Base-by-base conservation (phyloP, 2,113 vertebrate species). In the Albula glossodonta region DNA sequence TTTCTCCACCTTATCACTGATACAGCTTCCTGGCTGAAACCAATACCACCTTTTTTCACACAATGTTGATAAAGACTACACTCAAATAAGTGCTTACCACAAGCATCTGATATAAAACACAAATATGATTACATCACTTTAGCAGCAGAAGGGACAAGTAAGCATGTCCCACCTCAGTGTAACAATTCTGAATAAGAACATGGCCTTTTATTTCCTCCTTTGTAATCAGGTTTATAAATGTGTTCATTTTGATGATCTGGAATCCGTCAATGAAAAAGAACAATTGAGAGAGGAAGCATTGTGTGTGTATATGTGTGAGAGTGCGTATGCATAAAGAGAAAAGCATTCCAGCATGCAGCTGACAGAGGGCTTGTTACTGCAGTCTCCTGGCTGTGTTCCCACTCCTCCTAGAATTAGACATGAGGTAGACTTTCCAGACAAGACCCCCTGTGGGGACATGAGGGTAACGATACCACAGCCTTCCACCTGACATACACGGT, bases 351-450 rank as follows among this genome's bases (percentile, higher is more conserved):
- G 70, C 5, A 1, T 10, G 5, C 1, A 74, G n/a, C n/a, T 31
- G 70, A 74, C 70, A 31, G n/a, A 74, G 70, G 70, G 22, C n/a
- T 74, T 74, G 70, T 74, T 74, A 31, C 70, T 74, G 70, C 70
- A 70, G 63, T n/a, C 63, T 70, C 63, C 63, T 70, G 63, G 63
- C 63, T 70, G 63, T 70, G 63, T 70, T 74, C 70, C 70, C 70
- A 31, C 70, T 74, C n/a, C 70, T 74, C 70, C 13, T 22, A 25
- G 70, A 74, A n/a, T 74, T 74, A 74, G 70, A 74, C 70, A 74
- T 74, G 70, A 74, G 70, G 70, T n/a, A 31, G 70, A 31, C 70
- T 74, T 74, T 22, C 25, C 70, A 74, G 70, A 74, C 70, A 74
- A 74, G 70, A 74, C 70, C 70, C 70, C 70, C 70, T 74, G 70